A percentile compares a stretch with the other conserved stretches of the same genome.
phyloP scores from a whole-genome alignment of 2,888 invertebrate species.

The Apotomis turbidana region DNA sequence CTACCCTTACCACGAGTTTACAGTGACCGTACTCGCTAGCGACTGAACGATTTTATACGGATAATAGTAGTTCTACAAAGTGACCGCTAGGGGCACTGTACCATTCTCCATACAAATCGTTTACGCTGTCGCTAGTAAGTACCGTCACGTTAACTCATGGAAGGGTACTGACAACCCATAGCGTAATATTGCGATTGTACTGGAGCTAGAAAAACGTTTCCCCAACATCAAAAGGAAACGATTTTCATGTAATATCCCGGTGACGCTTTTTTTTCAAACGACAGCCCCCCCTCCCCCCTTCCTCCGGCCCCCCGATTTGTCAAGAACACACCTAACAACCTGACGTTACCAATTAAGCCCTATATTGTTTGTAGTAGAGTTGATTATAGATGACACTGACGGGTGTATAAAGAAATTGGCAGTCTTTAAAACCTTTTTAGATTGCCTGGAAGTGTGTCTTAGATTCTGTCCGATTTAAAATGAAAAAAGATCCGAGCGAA shows the following conservation, averaged over 20 bases:
- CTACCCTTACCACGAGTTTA: neutral
- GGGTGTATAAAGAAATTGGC: slow-evolving; percentile 20
- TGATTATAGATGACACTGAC: slow-evolving; percentile 25
- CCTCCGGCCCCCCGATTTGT: slow-evolving; percentile 41
- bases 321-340: slow-evolving; percentile 38
- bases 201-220: slow-evolving; percentile 40
- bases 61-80: too few species aligned
- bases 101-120: too few species aligned
- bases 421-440: slow-evolving; percentile 21
- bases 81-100: too few species aligned
- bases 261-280: slow-evolving; percentile 49
- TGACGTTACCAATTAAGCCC: slow-evolving; percentile 43
- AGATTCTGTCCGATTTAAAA: slow-evolving; percentile 4
- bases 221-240: slow-evolving; percentile 53
- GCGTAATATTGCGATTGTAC: slow-evolving; percentile 14
- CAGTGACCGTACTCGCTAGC: too few species aligned
- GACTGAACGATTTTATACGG: too few species aligned
- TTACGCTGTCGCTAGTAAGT: too few species aligned
- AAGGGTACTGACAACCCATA: slow-evolving; percentile 8
- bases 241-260: slow-evolving; percentile 54
- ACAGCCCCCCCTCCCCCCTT: slow-evolving; percentile 3
- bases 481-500: neutral
- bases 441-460: slow-evolving; percentile 23
- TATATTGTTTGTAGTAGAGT: slow-evolving; percentile 26
- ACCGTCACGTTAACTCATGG: too few species aligned